A percentile compares a stretch with the other conserved stretches of the same genome.
Evolutionary conservation across 2,797 vertebrate species (phyloP).

Genomic region (Anguilla anguilla): DNA sequence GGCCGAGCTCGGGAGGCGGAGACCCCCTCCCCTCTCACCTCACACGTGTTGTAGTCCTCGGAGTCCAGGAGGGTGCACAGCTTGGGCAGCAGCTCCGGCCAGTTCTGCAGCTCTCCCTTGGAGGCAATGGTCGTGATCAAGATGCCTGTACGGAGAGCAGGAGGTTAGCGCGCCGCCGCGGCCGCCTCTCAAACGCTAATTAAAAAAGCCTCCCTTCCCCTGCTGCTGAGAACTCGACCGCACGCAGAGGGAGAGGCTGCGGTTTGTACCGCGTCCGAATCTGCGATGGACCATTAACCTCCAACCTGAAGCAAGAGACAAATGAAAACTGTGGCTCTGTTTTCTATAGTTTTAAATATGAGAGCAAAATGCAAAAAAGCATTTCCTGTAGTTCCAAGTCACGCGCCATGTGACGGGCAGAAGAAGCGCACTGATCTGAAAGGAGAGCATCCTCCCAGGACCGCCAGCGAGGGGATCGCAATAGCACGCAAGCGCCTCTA

Average conservation of each 20-base stretch:
- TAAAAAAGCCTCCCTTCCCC: background rate
- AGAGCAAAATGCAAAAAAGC: background rate
- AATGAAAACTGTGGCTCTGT: background rate
- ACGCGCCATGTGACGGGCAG: too few species aligned
- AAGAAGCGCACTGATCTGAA: background rate
- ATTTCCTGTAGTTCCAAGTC: background rate
- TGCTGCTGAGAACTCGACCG: background rate
- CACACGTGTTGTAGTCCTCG: constrained; percentile 98
- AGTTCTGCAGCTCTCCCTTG: constrained; percentile 95
- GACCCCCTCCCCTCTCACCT: constrained; percentile 69
- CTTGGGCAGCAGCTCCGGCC: constrained; percentile 95
- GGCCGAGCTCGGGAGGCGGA: background rate
- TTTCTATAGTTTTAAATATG: background rate
- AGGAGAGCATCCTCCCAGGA: background rate
- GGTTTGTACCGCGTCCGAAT: background rate
- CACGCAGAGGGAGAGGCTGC: too few species aligned
- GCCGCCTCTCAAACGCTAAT: background rate
- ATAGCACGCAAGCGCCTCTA: background rate
- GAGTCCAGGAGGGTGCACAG: constrained; percentile 93
- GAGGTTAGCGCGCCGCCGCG: background rate
- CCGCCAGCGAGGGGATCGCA: background rate
- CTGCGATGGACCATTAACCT: background rate
- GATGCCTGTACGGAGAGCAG: constrained; percentile 76
- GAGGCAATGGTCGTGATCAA: constrained; percentile 98
- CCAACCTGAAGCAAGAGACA: background rate